Evolutionary conservation across 1,140 invertebrate species (phyloP).

Genomic region (Drosophila parabipectinata): DNA sequence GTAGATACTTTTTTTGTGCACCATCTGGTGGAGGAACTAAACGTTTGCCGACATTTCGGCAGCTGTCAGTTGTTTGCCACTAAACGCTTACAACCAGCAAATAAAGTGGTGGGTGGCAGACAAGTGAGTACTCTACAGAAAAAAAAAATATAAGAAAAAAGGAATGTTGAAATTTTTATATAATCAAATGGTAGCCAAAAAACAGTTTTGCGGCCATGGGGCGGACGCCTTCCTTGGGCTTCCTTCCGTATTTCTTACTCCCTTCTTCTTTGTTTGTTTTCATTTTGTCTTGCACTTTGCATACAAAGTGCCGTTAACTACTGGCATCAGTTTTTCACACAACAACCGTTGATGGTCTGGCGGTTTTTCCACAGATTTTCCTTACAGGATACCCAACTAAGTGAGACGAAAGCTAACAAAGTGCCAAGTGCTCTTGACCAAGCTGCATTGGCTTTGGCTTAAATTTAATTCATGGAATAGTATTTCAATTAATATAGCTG

Average conservation of each 20-base stretch:
- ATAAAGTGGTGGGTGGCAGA: slow-evolving; percentile 50
- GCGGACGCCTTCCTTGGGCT: slow-evolving; percentile 16
- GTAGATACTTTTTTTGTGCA: slow-evolving; percentile 14
- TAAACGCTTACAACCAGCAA: slow-evolving; percentile 65
- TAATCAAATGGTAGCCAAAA: slow-evolving; percentile 46
- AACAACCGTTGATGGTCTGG: slow-evolving; percentile 58
- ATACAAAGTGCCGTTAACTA: slow-evolving; percentile 81
- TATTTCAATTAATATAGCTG: too few species aligned
- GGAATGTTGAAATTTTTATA: slow-evolving; percentile 51
- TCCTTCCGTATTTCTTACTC: slow-evolving; percentile 3
- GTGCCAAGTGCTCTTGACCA: slow-evolving; percentile 17
- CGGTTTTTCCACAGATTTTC: slow-evolving; percentile 67
- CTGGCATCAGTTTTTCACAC: slow-evolving; percentile 71
- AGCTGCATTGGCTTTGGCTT: slow-evolving; percentile 5
- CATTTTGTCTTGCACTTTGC: slow-evolving; percentile 76
- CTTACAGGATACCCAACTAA: slow-evolving; percentile 5
- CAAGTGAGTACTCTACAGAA: slow-evolving; percentile 2
- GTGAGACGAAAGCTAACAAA: slow-evolving; percentile 21
- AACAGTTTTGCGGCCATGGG: slow-evolving; percentile 37
- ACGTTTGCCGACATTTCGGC: slow-evolving; percentile 61
- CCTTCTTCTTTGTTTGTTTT: slow-evolving; percentile 47
- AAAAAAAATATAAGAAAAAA: slow-evolving; percentile 1
- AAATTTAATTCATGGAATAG: slow-evolving; percentile 2
- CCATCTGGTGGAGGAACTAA: slow-evolving; percentile 18
- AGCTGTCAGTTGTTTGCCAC: slow-evolving; percentile 65